Base-by-base conservation (phyloP, 1,140 invertebrate genomes). In the Nasonia longicornis region DNA sequence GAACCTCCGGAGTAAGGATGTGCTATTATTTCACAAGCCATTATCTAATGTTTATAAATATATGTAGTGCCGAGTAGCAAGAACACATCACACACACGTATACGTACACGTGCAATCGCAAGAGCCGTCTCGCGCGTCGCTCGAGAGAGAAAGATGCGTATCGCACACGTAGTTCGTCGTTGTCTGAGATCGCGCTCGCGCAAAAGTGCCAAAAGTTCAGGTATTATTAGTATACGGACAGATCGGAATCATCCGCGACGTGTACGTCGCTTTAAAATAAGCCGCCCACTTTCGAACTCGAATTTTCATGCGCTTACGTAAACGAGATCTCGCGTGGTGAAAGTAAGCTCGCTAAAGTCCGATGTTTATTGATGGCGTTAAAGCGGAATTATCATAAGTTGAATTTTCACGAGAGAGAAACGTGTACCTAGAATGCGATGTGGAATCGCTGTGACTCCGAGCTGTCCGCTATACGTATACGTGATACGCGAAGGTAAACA, bases 1-100 rank as follows among this genome's bases (percentile, higher is more conserved):
- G 38, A 70, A 72, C 71, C 77, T 70, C 73, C n/a, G 38, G 52
- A 73, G 76, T 67, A 67, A 76, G 73, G 48, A 71, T 45, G 71
- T 72, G 66, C 48, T 66, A 69, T 79, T 79, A 58, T 75, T 75
- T 75, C 63, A 75, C 79, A 80, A 80, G 79, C 79, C 38, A 75
- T 80, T 74, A 80, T 80, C 58, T 74, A 80, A 80, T 48, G 63
- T 66, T 66, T 29, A 71, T 12, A 35, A 42, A 79, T 72, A 79
- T 12, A n/a, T 58, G 35, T 52, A 58, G 48, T 38, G 26, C 6
- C 29, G 10, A 42, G 16, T 38, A 71, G 66, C 20, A 58, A 29
- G 10, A 29, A 35, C 31, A 35, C 0, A 35, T 35, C 31, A 35
- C 31, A 74, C 26, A 29, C 4, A 29, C 22, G 10, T 16, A 14